Evolutionary conservation across 2,888 invertebrate species (phyloP).

Genomic region (Aporophyla lueneburgensis): DNA sequence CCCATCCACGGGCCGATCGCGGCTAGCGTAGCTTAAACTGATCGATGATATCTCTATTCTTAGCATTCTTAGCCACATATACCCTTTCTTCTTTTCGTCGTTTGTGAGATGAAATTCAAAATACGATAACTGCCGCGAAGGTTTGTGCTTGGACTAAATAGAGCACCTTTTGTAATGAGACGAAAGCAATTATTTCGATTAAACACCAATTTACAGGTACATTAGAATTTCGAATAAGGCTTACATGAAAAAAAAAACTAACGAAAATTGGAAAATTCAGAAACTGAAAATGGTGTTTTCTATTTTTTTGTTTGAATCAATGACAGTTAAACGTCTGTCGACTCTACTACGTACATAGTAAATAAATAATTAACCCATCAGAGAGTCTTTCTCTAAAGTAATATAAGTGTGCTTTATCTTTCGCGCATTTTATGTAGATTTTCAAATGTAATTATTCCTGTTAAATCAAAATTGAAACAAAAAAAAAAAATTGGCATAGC

Average conservation of each 20-base stretch:
- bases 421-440: too few species aligned
- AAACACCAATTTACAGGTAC: background rate
- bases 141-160: background rate
- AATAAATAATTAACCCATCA: background rate
- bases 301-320: background rate
- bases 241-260: background rate
- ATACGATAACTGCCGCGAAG: too few species aligned
- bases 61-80: too few species aligned
- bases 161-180: too few species aligned
- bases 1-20: too few species aligned
- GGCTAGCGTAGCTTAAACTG: too few species aligned
- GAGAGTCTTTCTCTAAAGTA: background rate
- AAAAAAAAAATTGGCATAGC: background rate
- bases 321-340: background rate
- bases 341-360: background rate
- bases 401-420: background rate
- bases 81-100: too few species aligned
- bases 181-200: background rate
- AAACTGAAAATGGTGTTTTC: background rate
- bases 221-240: background rate
- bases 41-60: too few species aligned
- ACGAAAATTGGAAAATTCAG: background rate
- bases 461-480: background rate
- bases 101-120: too few species aligned
- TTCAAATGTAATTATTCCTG: background rate